Percentiles rank a stretch among this genome's conserved stretches.
These are phyloP conservation scores for Rhorus exstirpatorius DNA, from an alignment of 2,888 invertebrate genomes.

Conservation along the genomic window DNA sequence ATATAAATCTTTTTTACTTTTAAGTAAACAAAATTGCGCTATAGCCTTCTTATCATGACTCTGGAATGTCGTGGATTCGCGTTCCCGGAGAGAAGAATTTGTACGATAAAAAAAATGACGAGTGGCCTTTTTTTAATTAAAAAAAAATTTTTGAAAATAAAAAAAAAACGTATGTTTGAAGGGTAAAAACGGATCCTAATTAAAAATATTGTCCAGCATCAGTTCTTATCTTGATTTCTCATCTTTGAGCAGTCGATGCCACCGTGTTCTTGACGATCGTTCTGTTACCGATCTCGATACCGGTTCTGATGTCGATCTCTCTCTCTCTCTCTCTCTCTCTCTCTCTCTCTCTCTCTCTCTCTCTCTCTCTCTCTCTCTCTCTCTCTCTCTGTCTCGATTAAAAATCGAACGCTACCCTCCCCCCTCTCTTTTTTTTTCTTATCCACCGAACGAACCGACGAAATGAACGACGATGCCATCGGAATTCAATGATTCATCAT, in stretches of 20 bases:
- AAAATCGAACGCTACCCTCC: background rate
- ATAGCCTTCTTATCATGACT: too few relatives aligned
- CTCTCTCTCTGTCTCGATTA: background rate
- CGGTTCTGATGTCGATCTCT: constrained; percentile 45
- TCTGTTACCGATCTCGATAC: constrained; percentile 63
- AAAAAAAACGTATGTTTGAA: background rate
- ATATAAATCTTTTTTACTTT: too few relatives aligned
- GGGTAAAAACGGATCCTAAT: constrained; percentile 6
- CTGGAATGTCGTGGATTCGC: too few relatives aligned
- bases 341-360: background rate
- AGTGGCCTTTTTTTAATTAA: too few relatives aligned
- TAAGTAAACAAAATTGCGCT: too few relatives aligned
- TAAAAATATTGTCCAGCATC: constrained; percentile 15
- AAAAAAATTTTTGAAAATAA: too few relatives aligned
- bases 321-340: background rate
- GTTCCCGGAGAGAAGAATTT: too few relatives aligned
- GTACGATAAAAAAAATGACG: too few relatives aligned
- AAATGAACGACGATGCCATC: constrained; percentile 69
- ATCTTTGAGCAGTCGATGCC: constrained; percentile 1
- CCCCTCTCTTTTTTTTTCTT: constrained; percentile 48
- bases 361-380: background rate
- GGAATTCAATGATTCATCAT: constrained; percentile 72
- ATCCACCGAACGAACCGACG: constrained; percentile 48
- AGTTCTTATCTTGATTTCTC: constrained; percentile 8
- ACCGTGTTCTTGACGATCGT: constrained; percentile 17